Evolutionary conservation across 2,113 vertebrate genomes (phyloP).

Genomic region (Zingel zingel): DNA sequence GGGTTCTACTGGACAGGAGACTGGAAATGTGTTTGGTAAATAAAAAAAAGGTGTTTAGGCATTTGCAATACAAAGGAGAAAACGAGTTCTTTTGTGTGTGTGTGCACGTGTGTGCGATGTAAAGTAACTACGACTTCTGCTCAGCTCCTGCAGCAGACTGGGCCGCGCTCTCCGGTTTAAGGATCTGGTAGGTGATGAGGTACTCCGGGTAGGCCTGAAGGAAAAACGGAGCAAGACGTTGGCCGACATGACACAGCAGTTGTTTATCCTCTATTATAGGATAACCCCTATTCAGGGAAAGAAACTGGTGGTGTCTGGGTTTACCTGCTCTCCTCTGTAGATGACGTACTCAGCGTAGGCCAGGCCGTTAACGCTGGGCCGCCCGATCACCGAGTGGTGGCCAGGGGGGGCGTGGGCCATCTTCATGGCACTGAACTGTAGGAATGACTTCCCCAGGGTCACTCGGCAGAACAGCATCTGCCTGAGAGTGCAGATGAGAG

Average conservation of each 20-base stretch:
- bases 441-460: slow-evolving; percentile 97
- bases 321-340: slow-evolving; percentile 98
- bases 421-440: slow-evolving; percentile 99
- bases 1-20: slow-evolving; percentile 65
- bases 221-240: slow-evolving; percentile 5
- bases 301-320: background rate
- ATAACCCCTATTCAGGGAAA: background rate
- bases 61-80: slow-evolving; percentile 67
- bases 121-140: slow-evolving; percentile 94
- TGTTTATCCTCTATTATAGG: no score
- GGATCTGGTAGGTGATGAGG: slow-evolving; percentile 99
- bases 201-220: slow-evolving; percentile 97
- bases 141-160: slow-evolving; percentile 91
- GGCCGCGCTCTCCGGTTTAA: slow-evolving; percentile 95
- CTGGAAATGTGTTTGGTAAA: slow-evolving; percentile 70
- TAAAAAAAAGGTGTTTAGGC: slow-evolving; percentile 58
- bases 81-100: slow-evolving; percentile 54
- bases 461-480: slow-evolving; percentile 99
- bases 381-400: slow-evolving; percentile 97
- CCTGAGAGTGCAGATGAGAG: slow-evolving; percentile 74
- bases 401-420: slow-evolving; percentile 99
- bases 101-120: background rate
- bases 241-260: background rate
- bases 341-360: slow-evolving; percentile 99
- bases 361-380: slow-evolving; percentile 97